Percentiles rank a stretch among this genome's conserved stretches.
Evolutionary conservation across 1,140 invertebrate genomes (phyloP).

Genomic region (Lasaia peninsularis): DNA sequence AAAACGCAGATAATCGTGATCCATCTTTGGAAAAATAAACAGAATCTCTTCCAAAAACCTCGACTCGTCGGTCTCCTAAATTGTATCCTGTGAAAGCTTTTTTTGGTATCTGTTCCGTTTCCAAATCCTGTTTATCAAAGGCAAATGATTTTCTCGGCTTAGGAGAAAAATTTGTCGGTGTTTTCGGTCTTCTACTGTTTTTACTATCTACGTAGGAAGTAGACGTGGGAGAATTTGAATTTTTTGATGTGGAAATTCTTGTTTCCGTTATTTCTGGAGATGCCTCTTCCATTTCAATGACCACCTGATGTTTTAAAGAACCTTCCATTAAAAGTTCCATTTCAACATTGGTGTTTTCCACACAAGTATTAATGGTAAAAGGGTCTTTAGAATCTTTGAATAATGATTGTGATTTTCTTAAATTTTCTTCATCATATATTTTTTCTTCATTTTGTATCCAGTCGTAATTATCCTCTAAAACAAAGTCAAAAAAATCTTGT

Average conservation of each 20-base stretch:
- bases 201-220: constrained; percentile 36
- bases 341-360: constrained; percentile 48
- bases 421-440: constrained; percentile 46
- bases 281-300: constrained; percentile 31
- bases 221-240: constrained; percentile 29
- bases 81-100: constrained; percentile 66
- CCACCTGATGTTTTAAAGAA: constrained; percentile 61
- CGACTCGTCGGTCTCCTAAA: constrained; percentile 70
- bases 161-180: constrained; percentile 29
- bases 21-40: constrained; percentile 71
- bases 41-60: constrained; percentile 64
- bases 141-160: constrained; percentile 27
- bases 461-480: constrained; percentile 68
- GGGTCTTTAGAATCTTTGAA: constrained; percentile 39
- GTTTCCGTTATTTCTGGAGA: constrained; percentile 24
- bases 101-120: constrained; percentile 7
- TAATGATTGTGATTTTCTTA: constrained; percentile 37
- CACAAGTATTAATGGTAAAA: constrained; percentile 36
- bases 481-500: constrained; percentile 77
- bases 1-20: constrained; percentile 52
- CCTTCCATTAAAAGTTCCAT: constrained; percentile 61
- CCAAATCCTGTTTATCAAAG: constrained; percentile 7
- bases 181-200: constrained; percentile 45
- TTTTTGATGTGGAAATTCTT: constrained; percentile 27
- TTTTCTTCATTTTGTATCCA: constrained; percentile 73